Evolutionary conservation across 2,888 invertebrate genomes (phyloP).

Genomic region (Tachina lurida): DNA sequence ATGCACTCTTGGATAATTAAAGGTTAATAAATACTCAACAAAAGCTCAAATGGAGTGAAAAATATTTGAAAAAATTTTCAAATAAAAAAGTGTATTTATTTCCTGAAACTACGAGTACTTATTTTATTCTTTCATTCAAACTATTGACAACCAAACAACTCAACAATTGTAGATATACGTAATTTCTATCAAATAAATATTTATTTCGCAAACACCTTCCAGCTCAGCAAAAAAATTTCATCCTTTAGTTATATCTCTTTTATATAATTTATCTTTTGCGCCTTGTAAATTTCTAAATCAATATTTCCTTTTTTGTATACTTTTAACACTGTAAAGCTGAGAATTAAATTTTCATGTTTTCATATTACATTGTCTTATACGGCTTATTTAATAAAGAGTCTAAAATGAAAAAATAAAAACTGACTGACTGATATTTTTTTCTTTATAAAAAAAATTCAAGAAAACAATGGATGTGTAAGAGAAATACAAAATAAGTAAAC

Average conservation of each 20-base stretch:
- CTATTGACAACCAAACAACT: too few relatives aligned
- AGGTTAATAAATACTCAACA: too few relatives aligned
- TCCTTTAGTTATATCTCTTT: background rate
- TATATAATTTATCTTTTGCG: background rate
- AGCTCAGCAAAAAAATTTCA: background rate
- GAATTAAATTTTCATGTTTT: constrained; percentile 55
- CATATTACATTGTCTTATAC: constrained; percentile 10
- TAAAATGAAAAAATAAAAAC: constrained; percentile 6
- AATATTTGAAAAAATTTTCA: too few relatives aligned
- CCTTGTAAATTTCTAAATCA: constrained; percentile 17
- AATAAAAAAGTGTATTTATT: too few relatives aligned
- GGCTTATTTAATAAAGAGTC: too few relatives aligned
- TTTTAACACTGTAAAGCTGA: constrained; percentile 8
- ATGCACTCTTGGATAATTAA: too few relatives aligned
- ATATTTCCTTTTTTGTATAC: constrained; percentile 14
- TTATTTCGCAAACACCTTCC: background rate
- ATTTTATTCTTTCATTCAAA: too few relatives aligned
- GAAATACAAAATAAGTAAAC: constrained; percentile 36
- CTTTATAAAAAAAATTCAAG: constrained; percentile 22
- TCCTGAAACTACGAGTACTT: too few relatives aligned
- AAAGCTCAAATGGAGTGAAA: too few relatives aligned
- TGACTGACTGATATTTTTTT: background rate
- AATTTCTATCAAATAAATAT: background rate
- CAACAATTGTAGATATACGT: too few relatives aligned
- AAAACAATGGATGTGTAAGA: constrained; percentile 37